A percentile compares a stretch with the other conserved stretches of the same genome.
These are phyloP conservation scores for Petrocephalus sullivani DNA, from an alignment of 2,797 vertebrate species.

Conservation along the genomic window DNA sequence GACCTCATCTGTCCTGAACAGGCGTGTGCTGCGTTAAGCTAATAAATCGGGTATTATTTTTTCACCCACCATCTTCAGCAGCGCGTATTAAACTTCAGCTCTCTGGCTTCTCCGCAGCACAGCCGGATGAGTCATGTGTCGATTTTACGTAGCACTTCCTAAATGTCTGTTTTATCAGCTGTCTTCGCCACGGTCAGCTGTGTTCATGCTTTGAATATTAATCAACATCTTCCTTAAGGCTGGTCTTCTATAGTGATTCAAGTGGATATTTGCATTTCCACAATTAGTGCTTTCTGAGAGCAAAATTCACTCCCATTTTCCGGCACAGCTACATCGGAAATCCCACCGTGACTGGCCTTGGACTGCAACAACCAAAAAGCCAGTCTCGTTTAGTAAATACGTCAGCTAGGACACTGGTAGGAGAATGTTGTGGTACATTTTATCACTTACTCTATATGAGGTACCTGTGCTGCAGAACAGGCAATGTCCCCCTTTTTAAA, in stretches of 20 bases:
- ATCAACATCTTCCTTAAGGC: not conserved
- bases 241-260: constrained; percentile 4
- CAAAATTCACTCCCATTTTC: not conserved
- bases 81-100: not conserved
- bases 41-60: constrained; percentile 19
- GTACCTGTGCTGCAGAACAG: not conserved
- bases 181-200: not conserved
- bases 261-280: not conserved
- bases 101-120: not conserved
- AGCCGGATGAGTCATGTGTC: constrained; percentile 7
- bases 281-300: not conserved
- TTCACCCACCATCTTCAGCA: not conserved
- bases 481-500: constrained; percentile 8
- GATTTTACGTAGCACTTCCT: constrained; percentile 8
- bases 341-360: not conserved
- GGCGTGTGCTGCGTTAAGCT: not conserved
- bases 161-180: constrained; percentile 18
- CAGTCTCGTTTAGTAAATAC: not conserved
- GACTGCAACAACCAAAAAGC: not conserved
- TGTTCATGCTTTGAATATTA: constrained; percentile 10
- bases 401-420: not conserved
- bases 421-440: not conserved
- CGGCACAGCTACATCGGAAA: not conserved
- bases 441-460: not conserved
- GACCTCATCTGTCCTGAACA: not conserved